Conservation (phyloP, 1,140 invertebrate genomes). For the Archegozetes longisetosus region DNA sequence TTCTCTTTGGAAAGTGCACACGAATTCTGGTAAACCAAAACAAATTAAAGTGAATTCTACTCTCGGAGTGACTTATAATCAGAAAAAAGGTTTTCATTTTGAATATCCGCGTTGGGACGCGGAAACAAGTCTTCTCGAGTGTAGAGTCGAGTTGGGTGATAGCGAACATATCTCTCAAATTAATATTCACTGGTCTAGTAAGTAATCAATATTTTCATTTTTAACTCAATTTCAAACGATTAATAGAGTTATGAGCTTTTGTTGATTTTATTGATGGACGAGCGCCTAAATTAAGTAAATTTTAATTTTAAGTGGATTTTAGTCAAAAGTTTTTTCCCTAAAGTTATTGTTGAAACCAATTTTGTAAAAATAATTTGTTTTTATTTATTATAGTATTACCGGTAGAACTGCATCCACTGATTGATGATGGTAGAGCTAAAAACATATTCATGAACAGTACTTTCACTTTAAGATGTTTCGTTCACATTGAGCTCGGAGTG, state of each 20-base stretch:
- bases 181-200: slow-evolving; percentile 14
- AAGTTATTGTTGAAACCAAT: no score
- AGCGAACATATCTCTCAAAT: slow-evolving; percentile 6
- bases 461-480: slow-evolving; percentile 20
- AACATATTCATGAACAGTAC: slow-evolving; percentile 18
- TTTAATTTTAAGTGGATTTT: no score
- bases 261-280: no score
- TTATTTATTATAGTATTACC: slow-evolving; percentile 10
- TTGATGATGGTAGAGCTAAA: slow-evolving; percentile 15
- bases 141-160: slow-evolving; percentile 4
- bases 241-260: no score
- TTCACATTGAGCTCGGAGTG: slow-evolving; percentile 19
- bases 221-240: no score
- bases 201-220: background rate
- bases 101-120: slow-evolving; percentile 15
- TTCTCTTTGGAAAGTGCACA: slow-evolving; percentile 17
- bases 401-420: slow-evolving; percentile 16
- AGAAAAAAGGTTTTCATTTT: slow-evolving; percentile 17
- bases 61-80: slow-evolving; percentile 17
- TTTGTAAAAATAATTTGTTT: no score
- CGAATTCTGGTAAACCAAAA: slow-evolving; percentile 1
- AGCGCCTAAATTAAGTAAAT: no score
- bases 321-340: no score
- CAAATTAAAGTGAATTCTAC: slow-evolving; percentile 6
- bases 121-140: slow-evolving; percentile 13